Evolutionary conservation across 92 coral and sea anemone species (phyloP), one percentile per base, ranked within the genome.

Genomic region (Isaurus tuberculatus): DNA sequence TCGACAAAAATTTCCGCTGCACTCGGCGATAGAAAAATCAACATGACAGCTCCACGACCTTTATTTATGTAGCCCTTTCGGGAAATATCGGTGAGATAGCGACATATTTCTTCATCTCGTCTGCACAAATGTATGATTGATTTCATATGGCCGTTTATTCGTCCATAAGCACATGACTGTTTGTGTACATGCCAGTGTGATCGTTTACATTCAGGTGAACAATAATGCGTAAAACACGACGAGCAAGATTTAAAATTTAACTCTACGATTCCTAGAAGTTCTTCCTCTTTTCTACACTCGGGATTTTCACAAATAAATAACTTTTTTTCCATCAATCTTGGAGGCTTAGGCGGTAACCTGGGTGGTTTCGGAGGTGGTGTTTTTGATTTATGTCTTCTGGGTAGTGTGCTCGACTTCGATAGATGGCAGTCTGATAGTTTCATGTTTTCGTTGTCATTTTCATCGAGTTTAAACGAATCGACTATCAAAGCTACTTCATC

Each of bases 151-250:
- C 98, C 86, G 69, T 92, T 91, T 14, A 94, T 92, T 32, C 90
- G 98, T 10, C 98, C 99, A 71, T 97, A 97, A 58, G 90, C 88
- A 61, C 99, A 97, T 22, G 92, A 91, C 25, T 75, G 73, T 75
- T 90, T 88, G 36, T 97, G 99, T 13, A 88, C 89, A 14, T 90
- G 90, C 99, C 99, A 97, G 80, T 97, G 99, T 4, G 88, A 70
- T 26, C 78, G 86, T 28, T 94, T 89, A 55, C 99, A 97, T 83
- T 94, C 95, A 1, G 94, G 88, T 28, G 98, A 97, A 63, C 99
- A 97, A 73, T 97, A 97, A 84, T 97, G 99, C 4, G 99, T 97
- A 63, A 97, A 97, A 73, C 99, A 97, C 8, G 98, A 79, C 16
- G 98, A 92, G 40, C 99, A 97, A 15, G 99, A 94, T 70, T 97